Percentiles rank a stretch among this genome's conserved stretches.
phyloP scores from a whole-genome alignment of 2,888 invertebrate genomes.

The Spisula subtruncata region DNA sequence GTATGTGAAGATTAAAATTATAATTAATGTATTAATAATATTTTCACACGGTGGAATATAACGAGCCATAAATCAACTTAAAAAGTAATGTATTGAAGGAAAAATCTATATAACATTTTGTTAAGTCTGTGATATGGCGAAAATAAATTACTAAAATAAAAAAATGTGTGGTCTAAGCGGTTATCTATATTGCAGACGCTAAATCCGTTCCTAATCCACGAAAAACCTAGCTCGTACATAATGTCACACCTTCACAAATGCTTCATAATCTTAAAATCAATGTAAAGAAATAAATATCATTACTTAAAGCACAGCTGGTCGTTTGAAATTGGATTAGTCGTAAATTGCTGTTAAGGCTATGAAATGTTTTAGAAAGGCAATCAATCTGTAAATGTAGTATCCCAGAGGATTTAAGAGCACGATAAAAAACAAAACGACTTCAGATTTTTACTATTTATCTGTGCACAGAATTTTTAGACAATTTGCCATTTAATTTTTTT shows the following conservation, averaged over 20 bases:
- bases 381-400: neutral
- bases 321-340: neutral
- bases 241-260: neutral
- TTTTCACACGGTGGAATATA: no score
- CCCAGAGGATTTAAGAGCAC: neutral
- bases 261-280: conserved; percentile 10
- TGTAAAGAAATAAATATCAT: neutral
- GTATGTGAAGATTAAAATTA: no score
- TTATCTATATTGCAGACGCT: neutral
- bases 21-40: no score
- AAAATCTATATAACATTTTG: no score
- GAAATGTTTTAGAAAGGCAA: neutral
- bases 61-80: no score
- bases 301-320: neutral
- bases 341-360: neutral
- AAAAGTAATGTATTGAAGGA: no score
- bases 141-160: no score
- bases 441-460: neutral
- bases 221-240: neutral
- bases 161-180: neutral
- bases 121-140: no score
- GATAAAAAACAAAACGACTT: neutral
- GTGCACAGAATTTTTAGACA: neutral
- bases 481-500: no score
- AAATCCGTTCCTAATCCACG: neutral